Evolutionary conservation across 2,113 vertebrate genomes (phyloP).

Genomic region (Lethenteron reissneri): DNA sequence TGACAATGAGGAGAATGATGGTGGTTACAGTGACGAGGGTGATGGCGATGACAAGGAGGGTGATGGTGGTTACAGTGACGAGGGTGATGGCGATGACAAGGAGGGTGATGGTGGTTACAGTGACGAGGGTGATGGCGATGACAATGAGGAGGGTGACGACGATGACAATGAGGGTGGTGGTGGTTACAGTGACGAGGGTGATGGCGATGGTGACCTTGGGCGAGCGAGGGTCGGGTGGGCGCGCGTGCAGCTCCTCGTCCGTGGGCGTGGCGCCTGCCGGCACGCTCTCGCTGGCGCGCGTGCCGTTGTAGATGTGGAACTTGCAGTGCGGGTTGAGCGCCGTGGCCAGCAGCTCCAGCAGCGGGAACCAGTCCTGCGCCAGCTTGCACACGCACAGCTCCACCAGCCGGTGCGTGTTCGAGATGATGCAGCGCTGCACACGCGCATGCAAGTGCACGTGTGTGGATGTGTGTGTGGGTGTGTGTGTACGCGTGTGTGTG

Average conservation of each 20-base stretch:
- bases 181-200: too few species aligned
- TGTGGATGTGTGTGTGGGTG: too few species aligned
- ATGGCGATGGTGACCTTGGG: conserved; percentile 41
- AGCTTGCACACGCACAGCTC: conserved; percentile 96
- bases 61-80: too few species aligned
- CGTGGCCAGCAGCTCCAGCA: conserved; percentile 97
- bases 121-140: too few species aligned
- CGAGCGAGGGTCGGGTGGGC: conserved; percentile 86
- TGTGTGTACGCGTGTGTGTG: too few species aligned
- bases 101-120: too few species aligned
- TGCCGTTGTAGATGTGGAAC: conserved; percentile 98
- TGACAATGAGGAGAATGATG: too few species aligned
- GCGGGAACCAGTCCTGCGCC: conserved; percentile 98
- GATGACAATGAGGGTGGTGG: too few species aligned
- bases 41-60: too few species aligned
- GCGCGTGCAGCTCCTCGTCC: conserved; percentile 86
- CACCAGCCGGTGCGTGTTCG: conserved; percentile 92
- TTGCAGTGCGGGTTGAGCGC: conserved; percentile 99
- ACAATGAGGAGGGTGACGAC: too few species aligned
- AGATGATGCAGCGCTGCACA: conserved; percentile 88
- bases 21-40: too few species aligned
- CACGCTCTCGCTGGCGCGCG: conserved; percentile 86
- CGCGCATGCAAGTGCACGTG: background rate
- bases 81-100: too few species aligned
- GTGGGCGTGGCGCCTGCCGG: conserved; percentile 76